Evolutionary conservation across 2,113 vertebrate species (phyloP).

Genomic region (Ardeotis arabs): DNA sequence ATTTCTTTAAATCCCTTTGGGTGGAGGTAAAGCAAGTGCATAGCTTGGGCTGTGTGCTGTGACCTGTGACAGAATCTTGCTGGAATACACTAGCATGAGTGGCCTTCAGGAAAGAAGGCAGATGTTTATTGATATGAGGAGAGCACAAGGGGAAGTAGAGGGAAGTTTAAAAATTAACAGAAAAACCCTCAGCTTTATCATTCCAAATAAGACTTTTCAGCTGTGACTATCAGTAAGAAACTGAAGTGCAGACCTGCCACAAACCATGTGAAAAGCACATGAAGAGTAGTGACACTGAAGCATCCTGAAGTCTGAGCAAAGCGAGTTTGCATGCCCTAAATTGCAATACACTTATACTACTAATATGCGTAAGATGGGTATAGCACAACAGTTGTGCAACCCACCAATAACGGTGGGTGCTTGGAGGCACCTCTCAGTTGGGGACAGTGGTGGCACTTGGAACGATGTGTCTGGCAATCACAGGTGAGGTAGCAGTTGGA

Average conservation of each 20-base stretch:
- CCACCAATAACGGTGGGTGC: accelerated
- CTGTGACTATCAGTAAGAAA: conserved; percentile 15
- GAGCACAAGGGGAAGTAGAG: background rate
- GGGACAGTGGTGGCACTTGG: background rate
- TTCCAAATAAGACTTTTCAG: conserved; percentile 33
- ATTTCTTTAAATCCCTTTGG: conserved; percentile 45
- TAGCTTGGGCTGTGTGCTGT: conserved; percentile 23
- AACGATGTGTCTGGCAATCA: background rate
- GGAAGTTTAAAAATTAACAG: conserved; percentile 69
- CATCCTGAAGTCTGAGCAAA: background rate
- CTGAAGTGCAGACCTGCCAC: background rate
- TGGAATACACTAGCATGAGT: conserved; percentile 50
- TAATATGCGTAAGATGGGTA: background rate
- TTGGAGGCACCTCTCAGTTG: background rate
- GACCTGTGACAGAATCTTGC: conserved; percentile 62
- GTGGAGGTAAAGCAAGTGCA: conserved; percentile 21
- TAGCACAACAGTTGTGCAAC: background rate
- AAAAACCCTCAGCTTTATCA: background rate
- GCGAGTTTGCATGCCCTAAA: background rate
- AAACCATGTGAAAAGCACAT: background rate
- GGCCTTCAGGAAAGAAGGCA: conserved; percentile 30
- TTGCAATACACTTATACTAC: background rate
- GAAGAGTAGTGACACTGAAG: background rate
- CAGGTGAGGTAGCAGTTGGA: background rate
- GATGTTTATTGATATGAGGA: conserved; percentile 4